Percentiles rank a stretch among this genome's conserved stretches.
Conservation (phyloP, 2,113 vertebrate species). For the Halcyon malimbica region DNA sequence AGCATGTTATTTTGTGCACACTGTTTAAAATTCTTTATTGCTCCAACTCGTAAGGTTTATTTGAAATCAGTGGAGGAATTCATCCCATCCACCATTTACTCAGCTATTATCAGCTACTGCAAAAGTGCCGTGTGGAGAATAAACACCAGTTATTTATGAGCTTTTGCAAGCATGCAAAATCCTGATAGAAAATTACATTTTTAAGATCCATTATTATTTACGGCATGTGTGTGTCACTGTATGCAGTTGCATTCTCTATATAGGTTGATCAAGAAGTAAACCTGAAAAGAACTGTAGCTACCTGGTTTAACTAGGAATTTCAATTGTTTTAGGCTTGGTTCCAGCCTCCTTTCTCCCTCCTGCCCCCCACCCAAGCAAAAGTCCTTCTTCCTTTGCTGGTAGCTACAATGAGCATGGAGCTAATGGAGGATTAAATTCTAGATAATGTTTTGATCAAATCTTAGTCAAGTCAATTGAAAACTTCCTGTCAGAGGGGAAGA, state of each 20-base stretch:
- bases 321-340: background rate
- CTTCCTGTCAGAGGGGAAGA: background rate
- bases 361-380: background rate
- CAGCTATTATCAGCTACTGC: conserved; percentile 69
- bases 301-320: background rate
- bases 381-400: background rate
- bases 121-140: conserved; percentile 61
- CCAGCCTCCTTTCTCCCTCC: background rate
- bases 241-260: background rate
- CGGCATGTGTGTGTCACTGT: background rate
- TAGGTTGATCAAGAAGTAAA: background rate
- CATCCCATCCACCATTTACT: conserved; percentile 69
- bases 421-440: background rate
- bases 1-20: conserved; percentile 68
- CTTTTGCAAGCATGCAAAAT: conserved; percentile 41
- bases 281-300: background rate
- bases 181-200: conserved; percentile 71
- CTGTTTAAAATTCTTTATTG: conserved; percentile 72
- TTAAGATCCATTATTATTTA: conserved; percentile 58
- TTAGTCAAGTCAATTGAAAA: background rate
- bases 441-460: background rate
- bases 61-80: conserved; percentile 70
- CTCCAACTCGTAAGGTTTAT: conserved; percentile 63
- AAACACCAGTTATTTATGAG: conserved; percentile 72
- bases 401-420: background rate